Base-by-base conservation (phyloP, 2,888 invertebrate genomes). In the Bombylius discolor region DNA sequence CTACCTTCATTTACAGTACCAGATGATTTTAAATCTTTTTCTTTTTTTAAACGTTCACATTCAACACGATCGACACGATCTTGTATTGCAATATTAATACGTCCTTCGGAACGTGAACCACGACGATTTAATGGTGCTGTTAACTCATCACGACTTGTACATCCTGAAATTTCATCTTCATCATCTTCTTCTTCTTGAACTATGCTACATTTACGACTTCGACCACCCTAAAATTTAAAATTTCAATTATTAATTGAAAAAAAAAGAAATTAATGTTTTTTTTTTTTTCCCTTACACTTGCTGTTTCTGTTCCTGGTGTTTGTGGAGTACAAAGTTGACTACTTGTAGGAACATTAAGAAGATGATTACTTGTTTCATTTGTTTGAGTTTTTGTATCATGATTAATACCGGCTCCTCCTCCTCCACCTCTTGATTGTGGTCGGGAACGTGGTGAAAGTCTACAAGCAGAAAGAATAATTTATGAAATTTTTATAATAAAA, bases 161-260 rank as follows among this genome's bases (percentile, higher is more conserved):
- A 59, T 8, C 80, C 76, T 51, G 71, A 68, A 57, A 67, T 69
- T 13, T 69, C 78, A 64, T 88, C 91, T 66, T 94, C 93, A 67
- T 92, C 93, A 66, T 92, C 93, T 64, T 94, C 94, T 64, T 94
- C 94, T 68, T 90, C 90, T 64, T 90, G 87, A 32, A 94, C 93
- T 65, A 94, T 91, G 67, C 91, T 91, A 76, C 92, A 94, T 69
- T 93, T 93, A 52, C 92, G 81, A 33, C 83, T 82, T 52, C 89
- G 79, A 78, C 83, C 73, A 56, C 72, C 73, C 70, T 73, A 55
- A 33, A 59, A 39, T 23, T 23, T 23, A 23, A 23, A 23, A 23
- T 23, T 23, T 23, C 3, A 23, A 23, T 23, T 23, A 23, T 23
- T 23, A 2, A 56, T 42, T 47, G 47, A 32, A 49, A 55, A 47